Conservation (phyloP, 1,140 invertebrate species). For the Drosophila burlai region DNA sequence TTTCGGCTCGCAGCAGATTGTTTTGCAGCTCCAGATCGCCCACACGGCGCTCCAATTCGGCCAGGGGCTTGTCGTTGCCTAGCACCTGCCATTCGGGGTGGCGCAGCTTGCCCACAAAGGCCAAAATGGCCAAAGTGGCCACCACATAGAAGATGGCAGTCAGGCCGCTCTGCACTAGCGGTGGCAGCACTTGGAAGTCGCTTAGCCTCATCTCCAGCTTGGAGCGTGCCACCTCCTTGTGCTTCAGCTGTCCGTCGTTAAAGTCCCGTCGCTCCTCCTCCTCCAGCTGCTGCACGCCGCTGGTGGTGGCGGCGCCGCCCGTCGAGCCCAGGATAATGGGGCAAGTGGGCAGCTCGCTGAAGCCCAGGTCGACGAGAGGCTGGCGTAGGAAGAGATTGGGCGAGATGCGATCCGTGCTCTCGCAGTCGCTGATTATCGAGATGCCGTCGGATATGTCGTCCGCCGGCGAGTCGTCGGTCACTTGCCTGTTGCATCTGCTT, state of each 20-base stretch:
- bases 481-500: conserved; percentile 43
- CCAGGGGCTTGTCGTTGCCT: conserved; percentile 24
- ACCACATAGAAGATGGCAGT: conserved; percentile 72
- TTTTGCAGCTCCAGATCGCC: conserved; percentile 76
- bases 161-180: conserved; percentile 57
- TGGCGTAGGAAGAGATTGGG: conserved; percentile 71
- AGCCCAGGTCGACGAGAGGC: conserved; percentile 58
- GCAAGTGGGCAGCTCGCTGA: conserved; percentile 26
- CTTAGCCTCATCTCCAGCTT: conserved; percentile 8
- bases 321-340: conserved; percentile 18
- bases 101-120: conserved; percentile 68
- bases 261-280: background rate
- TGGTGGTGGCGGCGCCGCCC: background rate
- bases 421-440: conserved; percentile 82
- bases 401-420: conserved; percentile 74
- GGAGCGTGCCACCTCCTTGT: conserved; percentile 1
- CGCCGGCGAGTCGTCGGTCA: conserved; percentile 54
- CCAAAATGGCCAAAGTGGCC: conserved; percentile 59
- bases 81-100: conserved; percentile 69
- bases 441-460: conserved; percentile 83
- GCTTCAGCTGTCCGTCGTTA: conserved; percentile 1
- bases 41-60: conserved; percentile 65
- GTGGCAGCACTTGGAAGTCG: conserved; percentile 16
- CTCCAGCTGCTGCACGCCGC: conserved; percentile 5
- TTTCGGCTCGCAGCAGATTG: conserved; percentile 78